These are phyloP conservation scores for Peromyscus californicus DNA, from an alignment of 2,113 vertebrate species.

Conservation along the genomic window DNA sequence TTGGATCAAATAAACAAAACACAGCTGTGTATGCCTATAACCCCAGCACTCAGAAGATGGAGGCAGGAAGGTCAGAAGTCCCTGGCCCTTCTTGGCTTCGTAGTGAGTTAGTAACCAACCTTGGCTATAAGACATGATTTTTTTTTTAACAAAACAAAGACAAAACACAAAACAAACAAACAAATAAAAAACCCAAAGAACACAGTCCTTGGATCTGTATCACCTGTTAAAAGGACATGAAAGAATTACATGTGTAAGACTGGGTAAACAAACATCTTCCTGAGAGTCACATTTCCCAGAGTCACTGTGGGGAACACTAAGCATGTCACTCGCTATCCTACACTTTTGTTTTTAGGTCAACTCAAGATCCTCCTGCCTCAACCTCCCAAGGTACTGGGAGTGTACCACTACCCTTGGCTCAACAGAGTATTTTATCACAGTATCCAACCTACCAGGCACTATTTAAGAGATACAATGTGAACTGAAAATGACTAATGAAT, in stretches of 20 bases:
- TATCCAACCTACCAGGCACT: fast-evolving
- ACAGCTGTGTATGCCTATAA: background rate
- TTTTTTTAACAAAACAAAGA: background rate
- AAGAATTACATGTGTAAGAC: background rate
- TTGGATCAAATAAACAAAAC: background rate
- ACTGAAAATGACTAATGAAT: background rate
- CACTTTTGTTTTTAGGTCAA: background rate
- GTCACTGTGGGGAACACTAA: background rate
- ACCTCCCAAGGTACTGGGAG: background rate
- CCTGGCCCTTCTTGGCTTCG: background rate
- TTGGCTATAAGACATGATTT: too few species aligned
- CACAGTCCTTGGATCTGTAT: background rate
- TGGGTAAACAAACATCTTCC: background rate
- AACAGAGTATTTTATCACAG: background rate
- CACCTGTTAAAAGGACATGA: background rate
- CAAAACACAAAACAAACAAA: background rate
- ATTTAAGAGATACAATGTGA: background rate
- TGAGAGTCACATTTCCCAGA: background rate
- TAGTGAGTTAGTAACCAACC: background rate
- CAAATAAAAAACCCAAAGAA: background rate
- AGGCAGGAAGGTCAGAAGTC: too few species aligned
- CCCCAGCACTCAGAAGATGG: background rate
- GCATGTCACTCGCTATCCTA: background rate
- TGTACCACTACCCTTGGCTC: too few species aligned
- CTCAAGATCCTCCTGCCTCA: background rate